These are phyloP conservation scores for Aphaenogaster rudis DNA, from an alignment of 1,140 invertebrate genomes.

Conservation along the genomic window DNA sequence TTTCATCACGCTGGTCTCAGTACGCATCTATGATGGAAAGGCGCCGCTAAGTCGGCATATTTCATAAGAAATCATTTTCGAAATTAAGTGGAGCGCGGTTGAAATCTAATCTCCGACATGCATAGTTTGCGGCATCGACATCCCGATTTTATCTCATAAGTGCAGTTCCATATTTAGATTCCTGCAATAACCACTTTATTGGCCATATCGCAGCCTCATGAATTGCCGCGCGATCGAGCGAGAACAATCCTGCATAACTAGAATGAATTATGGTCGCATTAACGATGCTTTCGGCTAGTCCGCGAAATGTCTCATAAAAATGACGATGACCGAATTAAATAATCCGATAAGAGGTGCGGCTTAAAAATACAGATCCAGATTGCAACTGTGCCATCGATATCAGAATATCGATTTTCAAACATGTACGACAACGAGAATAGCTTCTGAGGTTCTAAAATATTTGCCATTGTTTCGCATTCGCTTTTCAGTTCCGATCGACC, in stretches of 20 bases:
- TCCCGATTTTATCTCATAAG: conserved; percentile 11
- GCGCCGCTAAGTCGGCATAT: conserved; percentile 17
- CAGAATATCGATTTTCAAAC: not conserved
- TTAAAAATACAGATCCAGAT: not conserved
- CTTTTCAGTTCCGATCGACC: not conserved
- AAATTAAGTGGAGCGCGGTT: conserved; percentile 34
- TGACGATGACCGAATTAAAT: not conserved
- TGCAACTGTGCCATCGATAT: not conserved
- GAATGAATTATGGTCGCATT: not conserved
- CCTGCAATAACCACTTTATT: not conserved
- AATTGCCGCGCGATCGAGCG: not conserved
- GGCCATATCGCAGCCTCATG: not conserved
- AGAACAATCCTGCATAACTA: not conserved
- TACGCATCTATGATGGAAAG: not conserved
- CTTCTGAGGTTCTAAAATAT: conserved; percentile 3
- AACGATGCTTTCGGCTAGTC: not conserved
- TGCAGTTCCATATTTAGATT: conserved; percentile 42
- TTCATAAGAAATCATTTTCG: conserved; percentile 56
- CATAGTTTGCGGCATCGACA: not conserved
- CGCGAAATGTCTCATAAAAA: not conserved
- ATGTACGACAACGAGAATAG: not conserved
- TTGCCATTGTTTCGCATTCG: conserved; percentile 10
- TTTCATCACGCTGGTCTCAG: conserved; percentile 35
- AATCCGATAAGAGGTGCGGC: not conserved
- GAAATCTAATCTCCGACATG: conserved; percentile 12